phyloP scores from a whole-genome alignment of 2,113 vertebrate genomes.

The Hipposideros armiger region DNA sequence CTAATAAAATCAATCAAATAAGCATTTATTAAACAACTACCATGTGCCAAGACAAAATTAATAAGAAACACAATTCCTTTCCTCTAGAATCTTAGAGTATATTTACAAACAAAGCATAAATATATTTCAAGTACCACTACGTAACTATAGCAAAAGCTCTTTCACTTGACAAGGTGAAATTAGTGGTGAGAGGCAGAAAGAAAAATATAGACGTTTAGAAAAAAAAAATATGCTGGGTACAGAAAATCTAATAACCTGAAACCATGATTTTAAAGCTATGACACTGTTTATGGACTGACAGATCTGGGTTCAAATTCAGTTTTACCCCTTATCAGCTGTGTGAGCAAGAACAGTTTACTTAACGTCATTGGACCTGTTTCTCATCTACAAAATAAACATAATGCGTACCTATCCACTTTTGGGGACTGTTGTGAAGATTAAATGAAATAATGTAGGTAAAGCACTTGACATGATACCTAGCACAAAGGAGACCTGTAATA shows the following conservation, averaged over 20 bases:
- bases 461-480: not conserved
- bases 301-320: not conserved
- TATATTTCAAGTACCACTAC: not conserved
- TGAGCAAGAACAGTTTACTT: not conserved
- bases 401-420: not conserved
- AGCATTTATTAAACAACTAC: constrained; percentile 44
- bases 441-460: constrained; percentile 52
- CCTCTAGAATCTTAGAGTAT: constrained; percentile 28
- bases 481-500: constrained; percentile 48
- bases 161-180: constrained; percentile 18
- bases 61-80: constrained; percentile 30
- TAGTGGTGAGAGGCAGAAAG: not conserved
- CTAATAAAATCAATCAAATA: constrained; percentile 48
- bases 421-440: not conserved
- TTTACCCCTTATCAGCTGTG: not conserved
- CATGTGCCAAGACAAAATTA: constrained; percentile 49
- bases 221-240: not conserved
- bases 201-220: constrained; percentile 9
- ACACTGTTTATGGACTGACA: constrained; percentile 20
- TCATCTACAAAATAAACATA: constrained; percentile 36
- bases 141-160: not conserved
- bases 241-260: constrained; percentile 42
- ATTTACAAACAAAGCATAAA: constrained; percentile 52
- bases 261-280: constrained; percentile 30
- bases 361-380: constrained; percentile 22